Evolutionary conservation across 1,140 invertebrate species (phyloP), one percentile per base, ranked within the genome.

Genomic region (Doryteuthis pealeii): DNA sequence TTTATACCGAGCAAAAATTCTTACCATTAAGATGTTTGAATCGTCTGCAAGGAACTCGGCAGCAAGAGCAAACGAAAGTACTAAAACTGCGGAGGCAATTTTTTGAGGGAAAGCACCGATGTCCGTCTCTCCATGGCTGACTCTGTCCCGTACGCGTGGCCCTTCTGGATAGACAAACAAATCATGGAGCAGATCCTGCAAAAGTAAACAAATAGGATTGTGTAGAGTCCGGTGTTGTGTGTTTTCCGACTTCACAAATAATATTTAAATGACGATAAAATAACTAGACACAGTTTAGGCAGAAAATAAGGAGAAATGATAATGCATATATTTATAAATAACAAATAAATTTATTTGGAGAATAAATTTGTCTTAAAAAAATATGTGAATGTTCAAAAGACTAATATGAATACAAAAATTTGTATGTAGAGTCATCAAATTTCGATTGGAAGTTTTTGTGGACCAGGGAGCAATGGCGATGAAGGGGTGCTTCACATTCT

Each of bases 121-220:
- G 49, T 76, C 72, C 18, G 76, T 76, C 71, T 84, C 84, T 26
- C 86, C 87, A 77, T 88, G 87, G 69, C 86, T 84, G 26, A 88
- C 70, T 77, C 80, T 79, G 72, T 88, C 87, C 15, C 87, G 66
- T 22, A 86, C 73, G 54, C 87, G 45, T 10, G 84, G 84, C 10
- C 87, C 87, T 67, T 82, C 79, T 15, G 81, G 83, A 68, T 84
- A 85, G 10, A 80, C 72, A n/a, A 88, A 75, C 8, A 87, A 45
- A 78, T 88, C 87, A 31, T 79, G 74, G 32, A 88, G 66, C 8
- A 85, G 43, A 67, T 85, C 82, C 83, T 84, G 67, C 10, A 40
- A 32, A 75, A 68, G 43, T 70, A 58, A 31, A 54, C 71, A 70
- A 30, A 71, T 18, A 69, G 32, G 28, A 62, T 15, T 26, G n/a